Base-by-base conservation (phyloP, 1,140 invertebrate genomes). In the Platyscapa corneri region DNA sequence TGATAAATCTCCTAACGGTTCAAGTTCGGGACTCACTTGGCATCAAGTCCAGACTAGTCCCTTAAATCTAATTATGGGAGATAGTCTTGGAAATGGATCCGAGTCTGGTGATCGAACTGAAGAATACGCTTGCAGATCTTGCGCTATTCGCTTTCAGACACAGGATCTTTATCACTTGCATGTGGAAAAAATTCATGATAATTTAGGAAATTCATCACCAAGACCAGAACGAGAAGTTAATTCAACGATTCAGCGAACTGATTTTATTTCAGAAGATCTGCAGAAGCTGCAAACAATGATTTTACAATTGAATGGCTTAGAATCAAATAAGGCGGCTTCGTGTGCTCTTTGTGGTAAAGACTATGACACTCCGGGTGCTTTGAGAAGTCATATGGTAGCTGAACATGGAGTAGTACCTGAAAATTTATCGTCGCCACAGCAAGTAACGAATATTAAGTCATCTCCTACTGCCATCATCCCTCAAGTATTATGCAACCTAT, bases 211-310 rank as follows among this genome's bases (percentile, higher is more conserved):
- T 79, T 88, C 83, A 8, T 88, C 90, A 12, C 90, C 92, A 14
- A 90, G 90, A 18, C 91, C 92, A 5, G 90, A 90, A 23, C 88
- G 88, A 10, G 92, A 92, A 23, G 74, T 49, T 23, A 89, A 92
- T 64, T 87, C 65, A 72, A 77, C 64, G 34, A 90, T 85, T 84
- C 91, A 88, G n/a, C 91, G 89, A 49, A 90, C 93, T 0, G 95
- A 96, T 53, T 94, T 94, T 0, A 95, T 96, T 18, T 96, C 95
- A 56, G 96, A 97, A 90, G 97, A 98, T 88, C 92, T 98, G 10
- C 96, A 97, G 87, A 98, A 98, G 90, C 92, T 98, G 32, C 97
- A 98, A 91, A 97, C 97, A 0, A 98, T 98, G 97, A 97, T 98
- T 87, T 94, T 97, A 76, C 97, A 98, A 92, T 91, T 98, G 75